A percentile compares a stretch with the other conserved stretches of the same genome.
phyloP scores from a whole-genome alignment of 2,797 vertebrate species.

The Halcyon badia region DNA sequence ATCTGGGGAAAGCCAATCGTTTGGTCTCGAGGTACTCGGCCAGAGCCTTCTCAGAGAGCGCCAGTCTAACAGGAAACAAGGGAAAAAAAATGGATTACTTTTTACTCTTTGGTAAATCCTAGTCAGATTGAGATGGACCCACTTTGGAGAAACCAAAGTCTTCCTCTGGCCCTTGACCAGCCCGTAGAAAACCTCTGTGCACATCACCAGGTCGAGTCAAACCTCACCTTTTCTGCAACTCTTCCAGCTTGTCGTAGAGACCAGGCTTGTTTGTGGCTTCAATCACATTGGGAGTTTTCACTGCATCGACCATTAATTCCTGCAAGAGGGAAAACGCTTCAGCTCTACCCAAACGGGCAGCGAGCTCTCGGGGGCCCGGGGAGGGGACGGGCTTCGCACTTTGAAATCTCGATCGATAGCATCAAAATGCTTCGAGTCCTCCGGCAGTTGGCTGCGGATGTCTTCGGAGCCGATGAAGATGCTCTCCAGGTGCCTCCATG shows the following conservation, averaged over 20 bases:
- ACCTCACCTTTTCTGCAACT: conserved; percentile 77
- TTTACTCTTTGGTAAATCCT: not conserved
- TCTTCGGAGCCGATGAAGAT: conserved; percentile 82
- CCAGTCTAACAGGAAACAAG: conserved; percentile 53
- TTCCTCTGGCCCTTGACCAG: not conserved
- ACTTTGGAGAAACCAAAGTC: not conserved
- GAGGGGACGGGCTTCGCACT: not conserved
- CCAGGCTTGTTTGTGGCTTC: conserved; percentile 82
- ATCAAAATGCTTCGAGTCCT: conserved; percentile 74
- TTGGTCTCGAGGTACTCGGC: conserved; percentile 83
- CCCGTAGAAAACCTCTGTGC: fast-evolving
- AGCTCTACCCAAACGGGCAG: fast-evolving
- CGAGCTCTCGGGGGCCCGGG: fast-evolving
- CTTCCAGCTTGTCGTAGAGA: conserved; percentile 74
- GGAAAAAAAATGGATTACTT: fast-evolving
- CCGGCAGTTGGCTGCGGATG: conserved; percentile 77
- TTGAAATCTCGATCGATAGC: conserved; percentile 77
- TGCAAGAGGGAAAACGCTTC: conserved; percentile 5
- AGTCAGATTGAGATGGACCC: fast-evolving
- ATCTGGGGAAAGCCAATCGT: conserved; percentile 80
- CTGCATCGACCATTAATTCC: conserved; percentile 75
- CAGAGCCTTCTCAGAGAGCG: conserved; percentile 80
- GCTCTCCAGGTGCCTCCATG: conserved; percentile 83
- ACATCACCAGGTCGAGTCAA: not conserved
- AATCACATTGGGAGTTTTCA: conserved; percentile 81